Evolutionary conservation across 2,888 invertebrate species (phyloP).

Genomic region (Nomada hirtipes): DNA sequence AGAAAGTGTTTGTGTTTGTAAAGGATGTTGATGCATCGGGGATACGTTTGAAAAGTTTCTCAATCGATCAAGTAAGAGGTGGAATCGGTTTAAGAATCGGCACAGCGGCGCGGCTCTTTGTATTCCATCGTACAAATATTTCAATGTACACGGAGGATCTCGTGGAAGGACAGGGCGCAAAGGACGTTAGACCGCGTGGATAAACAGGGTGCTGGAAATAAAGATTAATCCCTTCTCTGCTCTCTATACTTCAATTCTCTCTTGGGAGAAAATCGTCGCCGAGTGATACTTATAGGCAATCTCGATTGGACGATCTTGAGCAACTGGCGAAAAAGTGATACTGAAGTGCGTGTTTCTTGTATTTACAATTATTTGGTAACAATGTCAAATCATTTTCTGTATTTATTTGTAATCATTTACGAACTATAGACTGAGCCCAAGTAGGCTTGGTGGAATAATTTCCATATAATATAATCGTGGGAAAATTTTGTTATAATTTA

Average conservation of each 20-base stretch:
- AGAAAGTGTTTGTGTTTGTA: too few relatives aligned
- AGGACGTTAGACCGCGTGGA: constrained; percentile 15
- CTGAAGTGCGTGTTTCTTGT: constrained; percentile 2
- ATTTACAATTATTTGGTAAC: background rate
- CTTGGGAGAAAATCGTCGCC: constrained; percentile 1
- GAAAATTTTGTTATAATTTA: background rate
- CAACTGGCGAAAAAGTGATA: background rate
- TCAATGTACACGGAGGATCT: constrained; percentile 37
- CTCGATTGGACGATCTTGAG: background rate
- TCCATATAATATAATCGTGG: too few relatives aligned
- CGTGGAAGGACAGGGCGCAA: constrained; percentile 36
- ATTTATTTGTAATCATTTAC: too few relatives aligned
- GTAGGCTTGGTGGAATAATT: too few relatives aligned
- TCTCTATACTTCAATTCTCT: background rate
- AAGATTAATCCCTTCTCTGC: constrained; percentile 32
- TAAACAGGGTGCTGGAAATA: constrained; percentile 2
- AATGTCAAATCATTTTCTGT: background rate
- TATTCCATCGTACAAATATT: constrained; percentile 12
- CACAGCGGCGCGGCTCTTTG: constrained; percentile 20
- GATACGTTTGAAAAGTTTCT: background rate
- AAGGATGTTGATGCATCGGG: background rate
- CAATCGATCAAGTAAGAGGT: background rate
- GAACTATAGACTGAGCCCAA: too few relatives aligned
- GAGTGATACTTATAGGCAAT: background rate
- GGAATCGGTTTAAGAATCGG: constrained; percentile 50